A percentile compares a stretch with the other conserved stretches of the same genome.
Conservation (phyloP, 2,113 vertebrate species). For the Ochotona princeps region DNA sequence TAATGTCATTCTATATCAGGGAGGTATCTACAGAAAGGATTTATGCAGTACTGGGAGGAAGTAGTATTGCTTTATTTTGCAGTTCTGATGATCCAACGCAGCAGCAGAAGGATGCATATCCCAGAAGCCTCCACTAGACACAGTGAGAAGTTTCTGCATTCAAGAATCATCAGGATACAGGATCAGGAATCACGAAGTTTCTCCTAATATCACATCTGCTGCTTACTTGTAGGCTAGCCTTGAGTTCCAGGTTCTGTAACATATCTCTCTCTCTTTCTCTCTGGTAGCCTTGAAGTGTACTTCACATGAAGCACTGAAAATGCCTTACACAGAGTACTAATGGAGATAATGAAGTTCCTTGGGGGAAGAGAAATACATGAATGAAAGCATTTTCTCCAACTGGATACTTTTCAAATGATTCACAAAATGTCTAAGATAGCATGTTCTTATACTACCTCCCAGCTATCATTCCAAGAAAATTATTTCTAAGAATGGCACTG, state of each 20-base stretch:
- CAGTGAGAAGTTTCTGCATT: neutral
- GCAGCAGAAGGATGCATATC: neutral
- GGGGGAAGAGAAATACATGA: constrained; percentile 33
- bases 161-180: neutral
- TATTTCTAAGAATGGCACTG: constrained; percentile 43
- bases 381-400: constrained; percentile 62
- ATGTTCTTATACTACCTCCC: constrained; percentile 46
- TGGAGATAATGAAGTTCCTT: constrained; percentile 36
- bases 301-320: constrained; percentile 14
- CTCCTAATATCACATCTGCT: neutral
- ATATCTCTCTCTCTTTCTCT: neutral
- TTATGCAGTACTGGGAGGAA: neutral
- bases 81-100: constrained; percentile 10
- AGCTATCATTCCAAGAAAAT: constrained; percentile 42
- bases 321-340: constrained; percentile 13
- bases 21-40: neutral
- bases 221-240: neutral
- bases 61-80: neutral
- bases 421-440: constrained; percentile 62
- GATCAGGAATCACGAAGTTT: neutral
- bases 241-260: neutral
- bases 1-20: neutral
- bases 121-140: neutral
- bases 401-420: constrained; percentile 56
- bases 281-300: neutral